Base-by-base conservation (phyloP, 2,797 vertebrate species). In the Brachyrhaphis roseni region DNA sequence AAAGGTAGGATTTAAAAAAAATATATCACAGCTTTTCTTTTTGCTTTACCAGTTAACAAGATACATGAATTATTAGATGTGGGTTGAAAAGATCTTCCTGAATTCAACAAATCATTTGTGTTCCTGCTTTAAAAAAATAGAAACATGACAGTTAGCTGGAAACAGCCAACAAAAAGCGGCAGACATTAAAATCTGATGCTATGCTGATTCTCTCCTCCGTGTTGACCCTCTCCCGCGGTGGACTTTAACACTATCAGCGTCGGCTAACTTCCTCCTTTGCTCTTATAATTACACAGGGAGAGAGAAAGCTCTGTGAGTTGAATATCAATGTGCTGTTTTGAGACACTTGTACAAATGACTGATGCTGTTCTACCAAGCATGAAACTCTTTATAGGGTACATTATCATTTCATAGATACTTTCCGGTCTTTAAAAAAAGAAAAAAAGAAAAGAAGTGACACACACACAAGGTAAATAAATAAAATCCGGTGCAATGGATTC, bases 271-370 rank as follows among this genome's bases (percentile, higher is more conserved):
- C 73, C 39, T 68, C 46, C 47, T 75, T 74, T 68, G 47, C 28
- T 75, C 46, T 78, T 16, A 59, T 72, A 78, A 78, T 78, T 73
- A 73, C 53, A 59, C 70, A 46, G 53, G 70, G 28, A 78, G 23
- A 78, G 41, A 78, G 68, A n/a, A 13, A 47, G 45, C 71, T 34
- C 26, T 68, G 62, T 75, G 55, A 75, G n/a, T 36, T 70, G 62
- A 75, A 55, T 55, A 51, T 53, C 66, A 79, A 75, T 45, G 34
- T 66, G 36, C 51, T 68, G 39, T 47, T 71, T 72, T 53, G n/a
- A 53, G 39, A 57, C n/a, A 72, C 68, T 26, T 57, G 76, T 71
- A 51, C 36, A 64, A 76, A 49, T 36, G 31, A 49, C 6, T 49
- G 45, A 66, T 47, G 59, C 45, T 68, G 62, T 49, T 31, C 18